Evolutionary conservation across 2,888 invertebrate genomes (phyloP), one percentile per base, ranked within the genome.

Genomic region (Drosophila peninsularis): DNA sequence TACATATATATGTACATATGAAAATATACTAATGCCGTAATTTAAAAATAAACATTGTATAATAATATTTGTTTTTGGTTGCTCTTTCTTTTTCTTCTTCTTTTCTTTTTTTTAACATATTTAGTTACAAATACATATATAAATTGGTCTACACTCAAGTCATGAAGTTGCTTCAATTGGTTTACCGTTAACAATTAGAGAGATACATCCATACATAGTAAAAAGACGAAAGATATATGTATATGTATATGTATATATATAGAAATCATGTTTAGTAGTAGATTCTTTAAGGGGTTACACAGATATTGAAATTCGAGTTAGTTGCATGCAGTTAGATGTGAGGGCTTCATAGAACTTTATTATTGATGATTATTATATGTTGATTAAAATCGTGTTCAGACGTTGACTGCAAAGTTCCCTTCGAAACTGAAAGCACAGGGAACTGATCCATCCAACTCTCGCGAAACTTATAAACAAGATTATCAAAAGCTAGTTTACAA

Each of bases 251-350:
- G 7, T 24, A 24, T 11, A 0, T 42, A 42, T 42, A n/a, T 27
- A 14, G 14, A 52, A 52, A 17, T 27, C 37, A 17, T 34, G 10
- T 50, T 34, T 24, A 27, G 17, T 47, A 47, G 30, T 30, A 47
- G 30, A 47, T 52, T 37, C 13, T 21, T 52, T 27, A n/a, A 77
- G 71, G 85, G 75, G 79, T 79, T 79, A 85, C 65, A 88, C 50
- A 68, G 89, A 83, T 80, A 83, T 83, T 83, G 87, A 83, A 83
- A 83, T 83, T 83, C 83, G 83, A 88, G 84, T 77, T 86, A 71
- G 84, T 88, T 83, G 78, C 83, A 83, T 88, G 87, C 87, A 54
- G 65, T 88, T 79, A 82, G 67, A 66, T 68, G 50, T 71, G 70
- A 74, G 63, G 65, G 42, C 63, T 64, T 24, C 53, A 53, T 70